A percentile compares a stretch with the other conserved stretches of the same genome.
These are phyloP conservation scores for Coracopsis vasa DNA, from an alignment of 2,113 vertebrate genomes.

Conservation along the genomic window DNA sequence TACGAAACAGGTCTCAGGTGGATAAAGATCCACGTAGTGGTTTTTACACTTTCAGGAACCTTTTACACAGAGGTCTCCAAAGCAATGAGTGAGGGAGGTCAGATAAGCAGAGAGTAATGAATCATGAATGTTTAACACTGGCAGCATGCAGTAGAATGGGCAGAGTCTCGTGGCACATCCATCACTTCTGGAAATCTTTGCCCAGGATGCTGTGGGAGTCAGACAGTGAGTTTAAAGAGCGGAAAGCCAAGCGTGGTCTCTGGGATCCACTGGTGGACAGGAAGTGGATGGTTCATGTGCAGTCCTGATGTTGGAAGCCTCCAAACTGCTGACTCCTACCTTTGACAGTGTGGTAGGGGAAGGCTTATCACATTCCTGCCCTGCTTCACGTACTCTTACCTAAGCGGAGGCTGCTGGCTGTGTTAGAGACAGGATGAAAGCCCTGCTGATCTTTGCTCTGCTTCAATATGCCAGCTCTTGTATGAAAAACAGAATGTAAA, in stretches of 20 bases:
- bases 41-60: not conserved
- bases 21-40: not conserved
- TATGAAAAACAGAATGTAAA: not conserved
- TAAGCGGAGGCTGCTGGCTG: not conserved
- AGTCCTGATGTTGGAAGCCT: not conserved
- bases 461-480: not conserved
- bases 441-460: not conserved
- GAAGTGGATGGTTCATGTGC: accelerated
- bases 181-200: not conserved
- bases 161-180: not conserved
- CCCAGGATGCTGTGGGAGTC: not conserved
- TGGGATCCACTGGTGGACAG: not conserved
- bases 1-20: accelerated
- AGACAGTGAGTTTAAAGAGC: not conserved
- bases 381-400: not conserved
- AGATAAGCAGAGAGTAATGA: not conserved
- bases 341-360: not conserved
- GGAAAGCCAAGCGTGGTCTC: not conserved
- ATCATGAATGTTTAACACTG: not conserved
- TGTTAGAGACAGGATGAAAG: not conserved
- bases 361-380: not conserved
- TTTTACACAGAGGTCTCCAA: not conserved
- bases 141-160: not conserved
- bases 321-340: not conserved
- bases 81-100: not conserved